phyloP scores from a whole-genome alignment of 2,113 vertebrate genomes.

The Bagarius yarrelli region DNA sequence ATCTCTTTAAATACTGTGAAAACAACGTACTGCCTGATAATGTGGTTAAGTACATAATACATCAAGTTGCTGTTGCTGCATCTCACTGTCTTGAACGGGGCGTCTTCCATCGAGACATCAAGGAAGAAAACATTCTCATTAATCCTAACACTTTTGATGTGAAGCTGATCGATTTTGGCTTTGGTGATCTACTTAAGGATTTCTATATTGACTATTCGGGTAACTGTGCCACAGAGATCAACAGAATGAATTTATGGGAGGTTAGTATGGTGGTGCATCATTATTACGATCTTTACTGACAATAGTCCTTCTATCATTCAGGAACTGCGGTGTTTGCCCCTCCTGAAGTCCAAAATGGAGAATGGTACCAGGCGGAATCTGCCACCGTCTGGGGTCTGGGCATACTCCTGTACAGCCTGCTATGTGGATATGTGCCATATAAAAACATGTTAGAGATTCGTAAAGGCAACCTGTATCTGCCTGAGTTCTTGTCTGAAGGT shows the following conservation, averaged over 20 bases:
- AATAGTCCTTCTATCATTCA: neutral
- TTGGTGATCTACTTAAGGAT: slow-evolving; percentile 33
- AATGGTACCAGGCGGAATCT: neutral
- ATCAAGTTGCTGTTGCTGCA: slow-evolving; percentile 54
- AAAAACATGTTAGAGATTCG: neutral
- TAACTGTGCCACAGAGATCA: neutral
- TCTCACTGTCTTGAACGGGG: slow-evolving; percentile 57
- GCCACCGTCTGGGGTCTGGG: neutral
- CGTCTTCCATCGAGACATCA: slow-evolving; percentile 52
- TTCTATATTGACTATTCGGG: neutral
- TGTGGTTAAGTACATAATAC: slow-evolving; percentile 48
- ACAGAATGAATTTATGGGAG: neutral
- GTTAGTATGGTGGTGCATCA: neutral
- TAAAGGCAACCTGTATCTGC: neutral
- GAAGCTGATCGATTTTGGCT: slow-evolving; percentile 68
- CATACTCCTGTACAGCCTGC: neutral
- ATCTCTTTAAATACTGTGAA: slow-evolving; percentile 55
- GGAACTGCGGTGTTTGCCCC: neutral
- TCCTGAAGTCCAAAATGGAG: neutral
- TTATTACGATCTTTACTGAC: neutral
- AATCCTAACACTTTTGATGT: slow-evolving; percentile 58
- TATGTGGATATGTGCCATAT: neutral
- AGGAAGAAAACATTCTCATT: slow-evolving; percentile 40
- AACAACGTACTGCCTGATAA: slow-evolving; percentile 19
- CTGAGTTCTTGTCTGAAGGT: neutral